Evolutionary conservation across 2,113 vertebrate genomes (phyloP).

Genomic region (Cyprinodon tularosa): DNA sequence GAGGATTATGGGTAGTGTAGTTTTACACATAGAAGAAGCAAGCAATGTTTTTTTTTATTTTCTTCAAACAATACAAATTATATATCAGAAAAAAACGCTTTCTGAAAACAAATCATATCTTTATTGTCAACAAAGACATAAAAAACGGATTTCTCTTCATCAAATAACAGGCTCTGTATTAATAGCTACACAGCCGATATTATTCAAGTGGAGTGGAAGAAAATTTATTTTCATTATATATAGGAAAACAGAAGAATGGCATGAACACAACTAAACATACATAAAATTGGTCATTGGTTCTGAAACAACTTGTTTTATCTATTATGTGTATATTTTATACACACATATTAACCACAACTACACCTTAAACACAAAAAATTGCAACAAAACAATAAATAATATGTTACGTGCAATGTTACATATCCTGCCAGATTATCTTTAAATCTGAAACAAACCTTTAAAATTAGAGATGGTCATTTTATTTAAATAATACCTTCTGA

Average conservation of each 20-base stretch:
- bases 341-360: slow-evolving; percentile 20
- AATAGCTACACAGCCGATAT: slow-evolving; percentile 73
- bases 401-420: slow-evolving; percentile 77
- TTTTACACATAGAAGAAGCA: neutral
- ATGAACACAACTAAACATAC: slow-evolving; percentile 72
- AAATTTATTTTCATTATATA: slow-evolving; percentile 63
- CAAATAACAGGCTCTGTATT: slow-evolving; percentile 74
- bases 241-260: slow-evolving; percentile 72
- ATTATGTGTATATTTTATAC: slow-evolving; percentile 38
- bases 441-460: slow-evolving; percentile 70
- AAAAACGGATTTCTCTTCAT: slow-evolving; percentile 62
- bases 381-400: slow-evolving; percentile 82
- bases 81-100: neutral
- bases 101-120: slow-evolving; percentile 75
- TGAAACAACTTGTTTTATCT: slow-evolving; percentile 57
- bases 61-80: too few relatives aligned
- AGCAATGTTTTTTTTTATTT: too few relatives aligned
- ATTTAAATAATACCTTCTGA: slow-evolving; percentile 65
- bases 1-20: slow-evolving; percentile 68
- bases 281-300: slow-evolving; percentile 65
- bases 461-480: slow-evolving; percentile 50
- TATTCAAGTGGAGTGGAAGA: slow-evolving; percentile 62
- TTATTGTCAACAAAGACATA: slow-evolving; percentile 82
- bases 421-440: slow-evolving; percentile 75
- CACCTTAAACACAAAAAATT: slow-evolving; percentile 79